Evolutionary conservation across 2,888 invertebrate genomes (phyloP), one percentile per base, ranked within the genome.

Genomic region (Crepidodera aurea): DNA sequence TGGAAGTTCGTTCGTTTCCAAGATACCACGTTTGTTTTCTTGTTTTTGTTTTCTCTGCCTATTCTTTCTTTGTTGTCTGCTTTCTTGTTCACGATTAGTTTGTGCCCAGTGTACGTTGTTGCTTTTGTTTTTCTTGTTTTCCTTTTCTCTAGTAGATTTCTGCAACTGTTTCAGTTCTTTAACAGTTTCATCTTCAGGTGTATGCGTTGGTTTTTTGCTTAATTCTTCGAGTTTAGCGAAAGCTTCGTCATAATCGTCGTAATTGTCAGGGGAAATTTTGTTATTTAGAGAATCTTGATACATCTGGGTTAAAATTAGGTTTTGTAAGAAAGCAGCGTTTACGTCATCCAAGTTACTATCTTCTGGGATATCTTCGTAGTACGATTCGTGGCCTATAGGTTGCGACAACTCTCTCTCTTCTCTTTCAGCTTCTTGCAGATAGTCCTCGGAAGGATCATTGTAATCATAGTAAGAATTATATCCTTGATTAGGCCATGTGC

Each of bases 361-460:
- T 1, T 67, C 69, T 8, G 53, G 44, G 65, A 86, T 86, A 66
- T 83, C 85, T 75, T 88, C 87, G 68, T 85, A 88, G 83, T 87
- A 86, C 12, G 86, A 86, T 75, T 88, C 88, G 73, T 88, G 88
- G n/a, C 87, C 88, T 19, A 88, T 86, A 0, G 88, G 87, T 29
- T 87, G 81, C 10, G 86, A 82, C 37, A 86, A 84, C 61, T 82
- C 82, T 8, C 82, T 73, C 62, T 82, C 78, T 72, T 87, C 83
- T 51, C 87, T 81, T 73, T 88, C 87, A 66, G 86, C 86, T 73
- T 88, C 87, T 56, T 85, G 84, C 34, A 86, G 80, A 8, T 84
- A 78, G 67, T 85, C 84, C 62, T 84, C 84, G 5, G 83, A 81
- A 6, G 80, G 80, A 40, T 82, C 79, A 29, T 78, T 79, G 65